Base-by-base conservation (phyloP, 2,797 vertebrate species). In the Hirundo rustica region DNA sequence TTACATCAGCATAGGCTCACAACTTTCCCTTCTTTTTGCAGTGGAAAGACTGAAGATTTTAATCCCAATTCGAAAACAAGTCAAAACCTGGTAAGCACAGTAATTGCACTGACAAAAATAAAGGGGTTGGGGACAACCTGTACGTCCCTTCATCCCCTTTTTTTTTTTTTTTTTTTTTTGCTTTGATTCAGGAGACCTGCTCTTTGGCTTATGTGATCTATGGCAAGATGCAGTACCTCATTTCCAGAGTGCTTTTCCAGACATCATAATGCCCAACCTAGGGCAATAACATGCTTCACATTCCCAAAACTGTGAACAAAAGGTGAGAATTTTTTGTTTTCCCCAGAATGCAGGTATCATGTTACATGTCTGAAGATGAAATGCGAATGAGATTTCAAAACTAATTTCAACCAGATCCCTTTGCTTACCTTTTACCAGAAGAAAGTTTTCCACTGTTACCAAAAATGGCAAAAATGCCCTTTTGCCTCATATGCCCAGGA, bases 321-420 rank as follows among this genome's bases (percentile, higher is more conserved):
- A 92, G 72, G 58, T 75, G 54, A 94, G 36, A 40, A 74, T 65
- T 66, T 90, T 70, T 79, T 71, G 48, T 96, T 89, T 92, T 88
- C 32, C 53, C 81, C 0, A 0, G 62, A 51, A 80, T 88, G 65
- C 36, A 70, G 71, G 42, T 77, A 57, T 89, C 72, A 29, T 19
- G 22, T 53, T 83, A 48, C 58, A 16, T 51, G 55, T 53, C 80
- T 36, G 60, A 85, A 54, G 26, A 53, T 84, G 53, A 25, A 36
- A 7, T 8, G 16, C 6, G 16, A 86, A 81, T 81, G 68, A 71
- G 36, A 74, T 67, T 77, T 89, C 72, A 83, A 68, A 85, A 73
- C 11, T 53, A 15, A 76, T 81, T 87, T 88, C 75, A 95, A 18
- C 55, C 45, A 40, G n/a, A 58, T 76, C 38, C 27, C 18, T 84